phyloP scores from a whole-genome alignment of 1,140 invertebrate genomes.

The Drosophila arizonae region DNA sequence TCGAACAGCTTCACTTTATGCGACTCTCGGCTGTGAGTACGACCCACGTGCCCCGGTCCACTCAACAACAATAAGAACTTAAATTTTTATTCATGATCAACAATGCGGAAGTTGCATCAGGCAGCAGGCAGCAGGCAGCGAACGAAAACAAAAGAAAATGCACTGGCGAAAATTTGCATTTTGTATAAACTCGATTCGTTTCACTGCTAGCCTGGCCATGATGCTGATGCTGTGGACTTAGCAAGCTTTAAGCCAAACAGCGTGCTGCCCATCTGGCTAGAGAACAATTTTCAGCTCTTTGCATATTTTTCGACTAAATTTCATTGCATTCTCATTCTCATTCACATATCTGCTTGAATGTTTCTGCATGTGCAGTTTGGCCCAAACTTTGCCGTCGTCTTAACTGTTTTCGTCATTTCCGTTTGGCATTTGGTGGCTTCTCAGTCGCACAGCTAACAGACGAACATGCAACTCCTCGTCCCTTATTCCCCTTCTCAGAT shows the following conservation, averaged over 20 bases:
- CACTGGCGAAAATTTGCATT: constrained; percentile 70
- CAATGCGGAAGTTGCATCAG: constrained; percentile 76
- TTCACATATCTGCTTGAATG: constrained; percentile 20
- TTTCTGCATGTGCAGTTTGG: constrained; percentile 11
- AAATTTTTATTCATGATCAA: constrained; percentile 82
- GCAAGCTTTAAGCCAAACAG: constrained; percentile 28
- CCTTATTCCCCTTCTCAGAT: background rate
- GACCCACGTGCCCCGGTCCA: constrained; percentile 66
- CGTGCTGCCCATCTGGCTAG: constrained; percentile 8
- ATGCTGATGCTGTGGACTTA: constrained; percentile 21
- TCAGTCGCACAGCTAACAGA: background rate
- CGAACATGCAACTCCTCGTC: constrained; percentile 4
- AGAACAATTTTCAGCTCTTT: constrained; percentile 32
- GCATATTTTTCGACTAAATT: constrained; percentile 44
- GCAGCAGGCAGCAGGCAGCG: constrained; percentile 24
- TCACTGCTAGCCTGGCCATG: constrained; percentile 35
- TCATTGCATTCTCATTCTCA: constrained; percentile 29
- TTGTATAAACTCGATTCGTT: constrained; percentile 44
- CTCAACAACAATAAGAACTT: constrained; percentile 72
- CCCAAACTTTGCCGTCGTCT: constrained; percentile 10
- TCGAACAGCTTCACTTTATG: constrained; percentile 27
- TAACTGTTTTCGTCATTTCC: constrained; percentile 21
- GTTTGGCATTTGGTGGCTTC: constrained; percentile 1
- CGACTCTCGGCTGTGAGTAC: constrained; percentile 1
- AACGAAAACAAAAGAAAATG: constrained; percentile 74